These are phyloP conservation scores for Trichogramma evanescens DNA, from an alignment of 2,888 invertebrate species.

Conservation along the genomic window DNA sequence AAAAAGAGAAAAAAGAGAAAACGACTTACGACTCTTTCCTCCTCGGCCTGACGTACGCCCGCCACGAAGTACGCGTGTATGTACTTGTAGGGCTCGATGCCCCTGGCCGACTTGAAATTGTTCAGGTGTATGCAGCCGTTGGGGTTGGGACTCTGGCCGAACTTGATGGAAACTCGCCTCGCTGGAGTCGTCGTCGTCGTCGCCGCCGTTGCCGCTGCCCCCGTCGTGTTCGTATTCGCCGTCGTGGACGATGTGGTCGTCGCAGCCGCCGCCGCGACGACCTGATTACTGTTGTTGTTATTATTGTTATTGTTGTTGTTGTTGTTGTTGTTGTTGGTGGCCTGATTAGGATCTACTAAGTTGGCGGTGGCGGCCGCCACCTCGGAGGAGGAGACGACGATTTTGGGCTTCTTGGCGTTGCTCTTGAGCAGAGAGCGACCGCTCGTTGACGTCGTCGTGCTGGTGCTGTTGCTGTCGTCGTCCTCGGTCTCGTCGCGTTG, in stretches of 20 bases:
- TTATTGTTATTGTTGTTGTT: conserved; percentile 18
- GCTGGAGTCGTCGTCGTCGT: conserved; percentile 10
- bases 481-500: too few species aligned
- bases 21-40: not conserved
- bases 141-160: conserved; percentile 49
- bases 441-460: too few species aligned
- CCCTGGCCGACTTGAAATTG: conserved; percentile 71
- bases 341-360: conserved; percentile 15
- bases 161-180: conserved; percentile 22
- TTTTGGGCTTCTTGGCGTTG: too few species aligned
- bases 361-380: too few species aligned
- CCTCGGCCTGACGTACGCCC: conserved; percentile 53
- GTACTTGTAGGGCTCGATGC: conserved; percentile 66
- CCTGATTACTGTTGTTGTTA: too few species aligned
- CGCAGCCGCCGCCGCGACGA: not conserved
- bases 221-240: not conserved
- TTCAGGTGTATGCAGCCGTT: conserved; percentile 73
- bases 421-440: too few species aligned
- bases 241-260: conserved; percentile 1
- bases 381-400: too few species aligned
- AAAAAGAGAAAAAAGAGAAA: not conserved
- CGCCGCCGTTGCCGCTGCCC: conserved; percentile 1
- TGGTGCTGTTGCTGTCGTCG: too few species aligned
- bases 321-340: conserved; percentile 31
- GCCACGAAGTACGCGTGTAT: conserved; percentile 83